Conservation (phyloP, 2,888 invertebrate species). For the Erebia aethiops region DNA sequence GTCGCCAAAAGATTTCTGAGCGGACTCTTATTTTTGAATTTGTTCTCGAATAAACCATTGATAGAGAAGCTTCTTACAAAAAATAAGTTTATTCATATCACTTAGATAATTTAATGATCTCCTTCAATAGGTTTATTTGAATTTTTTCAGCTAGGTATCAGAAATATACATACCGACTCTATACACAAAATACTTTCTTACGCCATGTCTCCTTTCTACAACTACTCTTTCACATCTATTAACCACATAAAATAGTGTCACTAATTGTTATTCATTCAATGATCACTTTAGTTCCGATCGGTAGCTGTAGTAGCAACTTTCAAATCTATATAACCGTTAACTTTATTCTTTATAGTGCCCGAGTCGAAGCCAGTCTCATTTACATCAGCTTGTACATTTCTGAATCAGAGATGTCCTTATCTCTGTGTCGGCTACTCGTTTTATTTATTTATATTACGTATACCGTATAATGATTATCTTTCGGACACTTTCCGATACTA, state of each 20-base stretch:
- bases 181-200: no score
- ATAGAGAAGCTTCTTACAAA: neutral
- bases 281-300: neutral
- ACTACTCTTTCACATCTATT: neutral
- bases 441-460: constrained; percentile 37
- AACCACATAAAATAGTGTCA: neutral
- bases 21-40: no score
- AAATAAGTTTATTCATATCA: neutral
- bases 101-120: neutral
- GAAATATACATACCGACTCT: no score
- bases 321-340: constrained; percentile 27
- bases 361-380: constrained; percentile 17
- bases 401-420: constrained; percentile 29
- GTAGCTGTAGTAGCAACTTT: constrained; percentile 22
- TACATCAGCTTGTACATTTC: constrained; percentile 32
- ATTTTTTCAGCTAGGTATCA: no score
- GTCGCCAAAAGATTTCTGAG: no score
- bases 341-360: constrained; percentile 17
- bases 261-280: neutral
- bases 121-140: neutral
- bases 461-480: constrained; percentile 40
- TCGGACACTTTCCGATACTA: constrained; percentile 40
- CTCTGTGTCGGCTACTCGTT: constrained; percentile 30
- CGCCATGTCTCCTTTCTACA: no score
- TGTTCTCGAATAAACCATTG: neutral